Percentiles rank a stretch among this genome's conserved stretches.
phyloP scores from a whole-genome alignment of 2,113 vertebrate species.

The Hystrix brachyura region DNA sequence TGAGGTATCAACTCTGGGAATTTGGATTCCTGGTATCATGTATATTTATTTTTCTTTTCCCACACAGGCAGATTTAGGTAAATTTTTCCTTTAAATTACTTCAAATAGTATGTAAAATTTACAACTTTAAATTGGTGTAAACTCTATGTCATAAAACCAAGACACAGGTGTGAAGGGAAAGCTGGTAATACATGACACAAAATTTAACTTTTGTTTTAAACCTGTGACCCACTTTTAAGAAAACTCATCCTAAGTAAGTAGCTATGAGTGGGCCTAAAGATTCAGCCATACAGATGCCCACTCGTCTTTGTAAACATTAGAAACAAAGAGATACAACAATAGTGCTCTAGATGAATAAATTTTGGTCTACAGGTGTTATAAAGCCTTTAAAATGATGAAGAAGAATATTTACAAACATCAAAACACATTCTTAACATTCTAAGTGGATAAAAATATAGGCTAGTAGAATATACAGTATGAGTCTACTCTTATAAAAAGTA shows the following conservation, averaged over 20 bases:
- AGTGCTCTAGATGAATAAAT: conserved; percentile 56
- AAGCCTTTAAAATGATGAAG: conserved; percentile 50
- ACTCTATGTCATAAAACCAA: conserved; percentile 59
- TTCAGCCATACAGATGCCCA: conserved; percentile 30
- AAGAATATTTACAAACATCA: conserved; percentile 52
- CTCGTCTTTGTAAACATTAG: conserved; percentile 34
- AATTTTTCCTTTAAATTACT: conserved; percentile 64
- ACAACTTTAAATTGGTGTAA: conserved; percentile 63
- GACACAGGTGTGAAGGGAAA: not conserved
- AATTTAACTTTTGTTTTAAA: conserved; percentile 59
- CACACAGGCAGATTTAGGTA: conserved; percentile 24
- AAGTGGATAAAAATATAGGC: not conserved
- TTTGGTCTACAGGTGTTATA: not conserved
- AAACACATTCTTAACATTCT: conserved; percentile 44
- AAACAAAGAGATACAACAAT: conserved; percentile 17
- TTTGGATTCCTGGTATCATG: not conserved
- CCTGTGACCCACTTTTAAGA: conserved; percentile 5
- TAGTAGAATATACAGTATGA: not conserved
- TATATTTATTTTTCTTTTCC: conserved; percentile 37
- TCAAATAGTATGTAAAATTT: conserved; percentile 53
- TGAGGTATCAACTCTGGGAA: conserved; percentile 36
- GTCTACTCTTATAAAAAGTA: conserved; percentile 23
- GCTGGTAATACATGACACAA: conserved; percentile 48
- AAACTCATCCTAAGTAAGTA: conserved; percentile 56
- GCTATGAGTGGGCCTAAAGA: not conserved